These are phyloP conservation scores for Metalampra italica DNA, from an alignment of 2,888 invertebrate species.

Conservation along the genomic window DNA sequence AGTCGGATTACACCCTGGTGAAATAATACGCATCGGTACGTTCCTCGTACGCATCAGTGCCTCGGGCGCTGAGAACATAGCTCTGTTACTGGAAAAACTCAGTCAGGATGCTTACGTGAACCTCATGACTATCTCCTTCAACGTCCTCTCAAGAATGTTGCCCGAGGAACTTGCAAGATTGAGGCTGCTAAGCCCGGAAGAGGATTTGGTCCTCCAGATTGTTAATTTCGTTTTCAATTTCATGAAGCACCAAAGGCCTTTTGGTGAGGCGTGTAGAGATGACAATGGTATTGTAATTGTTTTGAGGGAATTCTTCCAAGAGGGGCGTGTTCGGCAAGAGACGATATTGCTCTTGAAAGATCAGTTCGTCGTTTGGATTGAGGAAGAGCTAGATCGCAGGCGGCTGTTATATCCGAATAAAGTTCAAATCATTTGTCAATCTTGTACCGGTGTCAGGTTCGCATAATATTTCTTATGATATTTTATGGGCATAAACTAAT, in stretches of 20 bases:
- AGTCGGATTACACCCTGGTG: conserved; percentile 60
- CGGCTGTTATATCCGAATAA: conserved; percentile 42
- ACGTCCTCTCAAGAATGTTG: conserved; percentile 49
- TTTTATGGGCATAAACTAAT: no score
- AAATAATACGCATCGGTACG: conserved; percentile 56
- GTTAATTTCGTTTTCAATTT: conserved; percentile 66
- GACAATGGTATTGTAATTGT: conserved; percentile 59
- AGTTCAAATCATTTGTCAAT: conserved; percentile 44
- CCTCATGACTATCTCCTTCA: conserved; percentile 60
- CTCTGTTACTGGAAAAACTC: conserved; percentile 48
- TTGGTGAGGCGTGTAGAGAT: conserved; percentile 47
- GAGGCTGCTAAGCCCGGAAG: conserved; percentile 55
- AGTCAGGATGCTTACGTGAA: conserved; percentile 58
- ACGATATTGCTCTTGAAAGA: conserved; percentile 54
- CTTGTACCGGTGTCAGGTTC: conserved; percentile 53
- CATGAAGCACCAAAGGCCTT: conserved; percentile 55
- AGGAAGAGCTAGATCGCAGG: conserved; percentile 40
- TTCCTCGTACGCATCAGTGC: conserved; percentile 53
- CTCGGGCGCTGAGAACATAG: conserved; percentile 56
- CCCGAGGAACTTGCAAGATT: conserved; percentile 58
- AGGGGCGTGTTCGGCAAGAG: conserved; percentile 54
- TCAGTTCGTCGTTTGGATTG: conserved; percentile 44
- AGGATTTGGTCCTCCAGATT: conserved; percentile 61
- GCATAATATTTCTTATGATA: conserved; percentile 19
- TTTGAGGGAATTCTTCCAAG: conserved; percentile 65